These are phyloP conservation scores for Shargacucullia verbasci DNA, from an alignment of 2,888 invertebrate genomes.

Conservation along the genomic window DNA sequence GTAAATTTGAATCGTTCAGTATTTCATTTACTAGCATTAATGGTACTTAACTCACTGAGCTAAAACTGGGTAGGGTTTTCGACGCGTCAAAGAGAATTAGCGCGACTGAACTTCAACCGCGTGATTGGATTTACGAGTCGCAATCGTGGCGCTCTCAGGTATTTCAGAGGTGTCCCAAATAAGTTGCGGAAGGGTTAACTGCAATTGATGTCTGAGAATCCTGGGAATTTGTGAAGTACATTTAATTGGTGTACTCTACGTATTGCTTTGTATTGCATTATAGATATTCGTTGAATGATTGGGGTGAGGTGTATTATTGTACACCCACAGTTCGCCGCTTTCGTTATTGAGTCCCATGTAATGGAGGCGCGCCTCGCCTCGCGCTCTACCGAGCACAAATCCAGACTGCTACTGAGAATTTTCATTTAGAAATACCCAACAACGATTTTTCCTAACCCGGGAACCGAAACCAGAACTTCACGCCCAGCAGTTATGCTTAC, in stretches of 20 bases:
- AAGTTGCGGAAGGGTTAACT: slow-evolving; percentile 31
- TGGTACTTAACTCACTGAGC: slow-evolving; percentile 5
- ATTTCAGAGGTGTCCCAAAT: slow-evolving; percentile 28
- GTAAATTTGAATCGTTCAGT: background rate
- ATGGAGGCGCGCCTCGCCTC: no score
- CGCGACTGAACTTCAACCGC: slow-evolving; percentile 23
- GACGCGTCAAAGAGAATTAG: slow-evolving; percentile 33
- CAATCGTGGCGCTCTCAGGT: slow-evolving; percentile 24
- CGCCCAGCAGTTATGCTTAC: no score
- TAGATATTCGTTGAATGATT: no score
- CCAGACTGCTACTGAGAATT: no score
- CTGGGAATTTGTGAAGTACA: slow-evolving; percentile 12
- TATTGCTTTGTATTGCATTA: no score
- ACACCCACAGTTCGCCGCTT: no score
- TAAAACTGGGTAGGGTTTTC: slow-evolving; percentile 20
- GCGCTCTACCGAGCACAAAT: no score
- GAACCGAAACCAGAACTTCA: no score
- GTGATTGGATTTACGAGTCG: slow-evolving; percentile 35
- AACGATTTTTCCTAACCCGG: no score
- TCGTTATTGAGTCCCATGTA: no score
- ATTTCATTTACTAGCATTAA: background rate
- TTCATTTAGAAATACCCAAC: no score
- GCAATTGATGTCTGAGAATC: slow-evolving; percentile 4
- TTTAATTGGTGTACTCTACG: background rate
- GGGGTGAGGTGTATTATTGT: no score